phyloP scores from a whole-genome alignment of 2,888 invertebrate species.

The Tipula helvola region DNA sequence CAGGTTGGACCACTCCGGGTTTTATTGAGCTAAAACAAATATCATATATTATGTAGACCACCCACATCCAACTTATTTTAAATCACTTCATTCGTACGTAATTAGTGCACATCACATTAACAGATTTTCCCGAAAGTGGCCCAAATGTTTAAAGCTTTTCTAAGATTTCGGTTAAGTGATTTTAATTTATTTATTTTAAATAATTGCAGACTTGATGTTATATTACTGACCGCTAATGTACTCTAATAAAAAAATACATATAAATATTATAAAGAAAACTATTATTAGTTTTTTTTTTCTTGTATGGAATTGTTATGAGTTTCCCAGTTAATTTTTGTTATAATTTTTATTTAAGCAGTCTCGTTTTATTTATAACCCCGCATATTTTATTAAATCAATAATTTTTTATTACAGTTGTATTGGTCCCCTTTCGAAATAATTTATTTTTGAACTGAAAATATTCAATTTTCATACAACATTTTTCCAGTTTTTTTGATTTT shows the following conservation, averaged over 20 bases:
- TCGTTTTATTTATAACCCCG: background rate
- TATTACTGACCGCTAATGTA: background rate
- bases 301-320: background rate
- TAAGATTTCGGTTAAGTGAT: too few relatives aligned
- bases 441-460: background rate
- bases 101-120: too few relatives aligned
- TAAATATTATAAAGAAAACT: background rate
- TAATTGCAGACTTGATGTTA: too few relatives aligned
- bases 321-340: background rate
- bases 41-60: too few relatives aligned
- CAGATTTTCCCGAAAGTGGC: too few relatives aligned
- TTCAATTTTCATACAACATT: background rate
- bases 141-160: too few relatives aligned
- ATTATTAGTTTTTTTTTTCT: background rate
- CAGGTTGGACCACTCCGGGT: too few relatives aligned
- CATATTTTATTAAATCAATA: slow-evolving; percentile 4
- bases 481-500: background rate
- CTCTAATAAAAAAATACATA: background rate
- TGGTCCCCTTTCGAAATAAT: background rate
- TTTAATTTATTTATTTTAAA: too few relatives aligned
- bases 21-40: too few relatives aligned
- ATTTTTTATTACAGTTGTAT: background rate
- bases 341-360: background rate
- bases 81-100: too few relatives aligned
- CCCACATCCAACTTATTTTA: too few relatives aligned